phyloP scores from a whole-genome alignment of 1,140 invertebrate genomes.

The Maconellicoccus hirsutus region DNA sequence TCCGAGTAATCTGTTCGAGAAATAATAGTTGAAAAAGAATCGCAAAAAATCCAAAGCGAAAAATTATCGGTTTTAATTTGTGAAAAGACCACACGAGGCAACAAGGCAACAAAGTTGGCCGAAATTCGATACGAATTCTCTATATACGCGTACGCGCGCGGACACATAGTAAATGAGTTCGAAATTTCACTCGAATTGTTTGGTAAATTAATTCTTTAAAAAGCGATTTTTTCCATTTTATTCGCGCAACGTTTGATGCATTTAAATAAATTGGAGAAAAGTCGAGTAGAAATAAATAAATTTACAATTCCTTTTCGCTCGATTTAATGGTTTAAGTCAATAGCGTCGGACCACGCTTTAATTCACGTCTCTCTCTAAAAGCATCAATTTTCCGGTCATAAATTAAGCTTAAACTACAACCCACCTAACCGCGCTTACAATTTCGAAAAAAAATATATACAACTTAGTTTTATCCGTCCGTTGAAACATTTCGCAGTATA shows the following conservation, averaged over 20 bases:
- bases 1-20: no score
- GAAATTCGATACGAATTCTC: no score
- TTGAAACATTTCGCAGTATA: no score
- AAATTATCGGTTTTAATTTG: not conserved
- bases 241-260: not conserved
- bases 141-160: no score
- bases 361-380: slow-evolving; percentile 8
- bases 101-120: no score
- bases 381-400: slow-evolving; percentile 7
- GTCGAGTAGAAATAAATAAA: slow-evolving; percentile 9
- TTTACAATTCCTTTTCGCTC: not conserved
- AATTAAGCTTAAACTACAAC: slow-evolving; percentile 9
- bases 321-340: slow-evolving; percentile 9
- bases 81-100: no score
- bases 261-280: slow-evolving; percentile 10
- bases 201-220: slow-evolving; percentile 5
- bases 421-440: slow-evolving; percentile 1
- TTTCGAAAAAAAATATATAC: not conserved
- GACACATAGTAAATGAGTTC: not conserved
- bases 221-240: slow-evolving; percentile 5
- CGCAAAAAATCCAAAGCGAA: not conserved
- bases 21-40: no score
- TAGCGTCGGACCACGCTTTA: not conserved
- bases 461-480: not conserved
- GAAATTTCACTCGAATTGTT: not conserved